phyloP scores from a whole-genome alignment of 2,888 invertebrate genomes.

The Homarus gammarus region DNA sequence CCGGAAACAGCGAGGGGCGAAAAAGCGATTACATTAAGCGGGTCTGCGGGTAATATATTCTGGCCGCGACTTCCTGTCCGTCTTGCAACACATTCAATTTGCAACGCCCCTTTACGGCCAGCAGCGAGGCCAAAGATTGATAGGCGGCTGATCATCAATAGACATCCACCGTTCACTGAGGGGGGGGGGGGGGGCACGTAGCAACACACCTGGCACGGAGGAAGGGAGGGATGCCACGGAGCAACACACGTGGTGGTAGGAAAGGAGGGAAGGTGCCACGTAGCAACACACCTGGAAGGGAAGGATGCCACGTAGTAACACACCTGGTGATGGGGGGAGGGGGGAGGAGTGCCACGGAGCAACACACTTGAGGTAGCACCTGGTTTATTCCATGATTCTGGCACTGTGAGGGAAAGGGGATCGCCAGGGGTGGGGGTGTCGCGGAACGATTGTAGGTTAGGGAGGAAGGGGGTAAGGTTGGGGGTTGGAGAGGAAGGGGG shows the following conservation, averaged over 20 bases:
- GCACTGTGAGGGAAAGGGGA: too few relatives aligned
- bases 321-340: background rate
- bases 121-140: conserved; percentile 42
- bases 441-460: too few relatives aligned
- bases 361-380: too few relatives aligned
- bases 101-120: conserved; percentile 53
- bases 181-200: background rate
- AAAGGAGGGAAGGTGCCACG: background rate
- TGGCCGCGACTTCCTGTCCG: conserved; percentile 46
- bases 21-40: conserved; percentile 17
- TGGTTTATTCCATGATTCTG: too few relatives aligned
- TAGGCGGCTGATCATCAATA: conserved; percentile 47
- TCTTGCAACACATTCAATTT: conserved; percentile 57
- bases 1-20: too few relatives aligned
- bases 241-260: background rate
- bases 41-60: conserved; percentile 49
- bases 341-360: too few relatives aligned
- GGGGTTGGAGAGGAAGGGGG: background rate
- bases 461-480: background rate
- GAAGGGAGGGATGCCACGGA: background rate
- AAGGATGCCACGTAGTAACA: too few relatives aligned
- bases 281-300: too few relatives aligned
- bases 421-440: too few relatives aligned
- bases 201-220: background rate
- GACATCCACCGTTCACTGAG: conserved; percentile 26